Base-by-base conservation (phyloP, 2,797 vertebrate species). In the Mormyrus proboscirostris region DNA sequence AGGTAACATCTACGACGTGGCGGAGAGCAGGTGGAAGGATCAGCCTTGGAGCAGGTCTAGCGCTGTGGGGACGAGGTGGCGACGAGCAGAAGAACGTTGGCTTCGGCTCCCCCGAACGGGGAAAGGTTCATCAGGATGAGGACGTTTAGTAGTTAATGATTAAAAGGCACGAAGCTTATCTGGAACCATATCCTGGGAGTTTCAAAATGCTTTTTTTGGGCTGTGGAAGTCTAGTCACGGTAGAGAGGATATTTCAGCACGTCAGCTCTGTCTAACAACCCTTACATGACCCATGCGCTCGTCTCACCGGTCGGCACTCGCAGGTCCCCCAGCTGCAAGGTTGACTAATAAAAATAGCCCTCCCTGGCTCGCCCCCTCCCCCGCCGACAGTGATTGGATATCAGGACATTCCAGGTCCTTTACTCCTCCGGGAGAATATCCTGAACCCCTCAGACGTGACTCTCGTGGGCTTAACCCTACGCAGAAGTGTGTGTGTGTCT, bases 361-460 rank as follows among this genome's bases (percentile, higher is more conserved):
- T 84, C 89, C 91, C 92, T 92, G 89, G 89, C 29, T 8, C 38
- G 6, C 90, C 93, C 92, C 92, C 90, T 90, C 92, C 65, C 83
- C 50, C 89, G 62, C 65, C 1, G 2, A 59, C 25, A 88, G 93
- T 90, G 94, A 95, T 94, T 94, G 91, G 94, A 96, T 95, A 95
- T 95, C 51, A 53, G 87, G 93, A 93, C 94, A 94, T 95, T 94
- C 92, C 93, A 94, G 93, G 91, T 95, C 93, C 94, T 95, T 94
- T 94, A 93, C 93, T 94, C 92, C 89, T 90, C 91, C 94, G 93
- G 94, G 93, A 29, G 93, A 92, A 91, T 91, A 92, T 90, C 73
- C 92, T 92, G 93, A 94, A 92, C 94, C 93, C 92, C 91, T 88
- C 91, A 92, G 90, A 92, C 92, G 94, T 95, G 94, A 92, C 91